Conservation (phyloP, 1,140 invertebrate species). For the Phortica variegata region DNA sequence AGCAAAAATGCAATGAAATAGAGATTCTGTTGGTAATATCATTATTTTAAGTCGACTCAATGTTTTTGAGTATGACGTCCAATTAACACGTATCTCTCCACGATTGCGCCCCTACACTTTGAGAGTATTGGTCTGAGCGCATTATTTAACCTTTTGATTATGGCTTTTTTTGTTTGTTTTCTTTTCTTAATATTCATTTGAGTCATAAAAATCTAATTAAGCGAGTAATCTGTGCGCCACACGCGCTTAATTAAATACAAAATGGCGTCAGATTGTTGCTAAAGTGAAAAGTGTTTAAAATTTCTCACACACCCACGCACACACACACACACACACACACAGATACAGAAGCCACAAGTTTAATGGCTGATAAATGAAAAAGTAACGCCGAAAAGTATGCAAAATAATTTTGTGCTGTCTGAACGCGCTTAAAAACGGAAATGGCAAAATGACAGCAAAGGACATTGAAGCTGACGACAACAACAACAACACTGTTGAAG, state of each 20-base stretch:
- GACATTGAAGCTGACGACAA: not conserved
- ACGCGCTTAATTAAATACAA: conserved; percentile 21
- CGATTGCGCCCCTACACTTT: conserved; percentile 2
- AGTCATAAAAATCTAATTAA: too few relatives aligned
- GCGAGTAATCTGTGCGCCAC: too few relatives aligned
- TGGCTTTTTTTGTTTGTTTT: not conserved
- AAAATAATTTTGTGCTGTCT: conserved; percentile 10
- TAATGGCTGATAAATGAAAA: conserved; percentile 17
- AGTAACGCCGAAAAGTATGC: conserved; percentile 10
- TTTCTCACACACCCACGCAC: too few relatives aligned
- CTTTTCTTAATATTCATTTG: too few relatives aligned
- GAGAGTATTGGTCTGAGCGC: not conserved
- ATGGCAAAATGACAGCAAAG: not conserved
- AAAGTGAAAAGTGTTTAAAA: not conserved
- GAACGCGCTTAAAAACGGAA: not conserved
- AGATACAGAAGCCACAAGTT: conserved; percentile 23
- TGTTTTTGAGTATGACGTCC: not conserved
- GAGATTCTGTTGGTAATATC: not conserved
- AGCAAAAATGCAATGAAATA: not conserved
- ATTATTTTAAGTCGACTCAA: conserved; percentile 1
- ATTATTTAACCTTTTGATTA: not conserved
- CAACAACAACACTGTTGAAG: conserved; percentile 4
- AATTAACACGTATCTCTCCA: not conserved
- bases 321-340: too few relatives aligned
- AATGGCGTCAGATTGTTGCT: conserved; percentile 1